These are phyloP conservation scores for Oncorhynchus nerka DNA, from an alignment of 2,113 vertebrate genomes.

Conservation along the genomic window DNA sequence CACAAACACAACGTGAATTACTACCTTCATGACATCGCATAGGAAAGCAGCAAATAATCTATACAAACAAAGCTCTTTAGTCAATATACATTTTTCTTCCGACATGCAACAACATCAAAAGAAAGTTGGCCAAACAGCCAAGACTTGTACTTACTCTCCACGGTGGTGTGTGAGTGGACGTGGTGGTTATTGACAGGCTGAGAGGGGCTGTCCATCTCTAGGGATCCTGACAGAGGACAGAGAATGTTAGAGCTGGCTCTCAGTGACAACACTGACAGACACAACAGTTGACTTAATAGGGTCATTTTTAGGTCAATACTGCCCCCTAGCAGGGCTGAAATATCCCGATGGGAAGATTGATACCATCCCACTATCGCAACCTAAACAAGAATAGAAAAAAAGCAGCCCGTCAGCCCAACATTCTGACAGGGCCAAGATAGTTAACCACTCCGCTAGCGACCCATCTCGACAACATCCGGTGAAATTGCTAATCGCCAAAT, in stretches of 20 bases:
- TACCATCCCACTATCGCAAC: not conserved
- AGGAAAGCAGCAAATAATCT: too few species aligned
- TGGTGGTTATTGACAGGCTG: conserved; percentile 99
- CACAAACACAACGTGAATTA: not conserved
- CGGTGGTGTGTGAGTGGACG: conserved; percentile 87
- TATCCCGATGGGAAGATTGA: not conserved
- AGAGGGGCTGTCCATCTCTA: conserved; percentile 96
- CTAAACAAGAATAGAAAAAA: not conserved
- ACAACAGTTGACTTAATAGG: not conserved
- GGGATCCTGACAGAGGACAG: conserved; percentile 74
- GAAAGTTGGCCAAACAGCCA: not conserved
- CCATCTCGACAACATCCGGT: too few species aligned
- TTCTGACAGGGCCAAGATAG: not conserved
- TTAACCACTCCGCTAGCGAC: too few species aligned
- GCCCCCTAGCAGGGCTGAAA: not conserved
- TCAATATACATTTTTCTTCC: not conserved
- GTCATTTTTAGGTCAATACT: not conserved
- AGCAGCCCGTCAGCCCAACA: not conserved
- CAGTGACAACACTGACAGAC: not conserved
- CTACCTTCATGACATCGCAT: too few species aligned
- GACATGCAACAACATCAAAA: not conserved
- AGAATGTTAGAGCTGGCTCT: not conserved
- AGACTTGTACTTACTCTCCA: conserved; percentile 84
- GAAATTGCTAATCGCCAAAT: too few species aligned
- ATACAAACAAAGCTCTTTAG: not conserved